Evolutionary conservation across 2,888 invertebrate genomes (phyloP).

Genomic region (Cantharis rufa): DNA sequence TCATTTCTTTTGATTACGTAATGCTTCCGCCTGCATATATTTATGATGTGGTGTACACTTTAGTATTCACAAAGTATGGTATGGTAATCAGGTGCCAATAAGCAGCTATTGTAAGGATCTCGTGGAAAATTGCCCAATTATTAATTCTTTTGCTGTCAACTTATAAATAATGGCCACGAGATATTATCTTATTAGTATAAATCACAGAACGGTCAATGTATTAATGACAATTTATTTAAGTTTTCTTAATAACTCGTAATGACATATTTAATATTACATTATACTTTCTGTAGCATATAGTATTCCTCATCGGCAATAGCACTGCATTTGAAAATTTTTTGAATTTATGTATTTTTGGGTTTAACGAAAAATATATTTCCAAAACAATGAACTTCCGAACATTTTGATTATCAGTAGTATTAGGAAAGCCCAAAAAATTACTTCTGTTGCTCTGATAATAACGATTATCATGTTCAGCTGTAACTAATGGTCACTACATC

Average conservation of each 20-base stretch:
- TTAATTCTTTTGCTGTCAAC: conserved; percentile 7
- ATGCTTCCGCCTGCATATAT: conserved; percentile 7
- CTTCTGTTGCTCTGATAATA: too few relatives aligned
- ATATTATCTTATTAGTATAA: background rate
- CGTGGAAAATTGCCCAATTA: conserved; percentile 13
- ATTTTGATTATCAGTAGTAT: too few relatives aligned
- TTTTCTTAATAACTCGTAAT: background rate
- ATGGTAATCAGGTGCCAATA: conserved; percentile 16
- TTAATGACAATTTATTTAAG: background rate
- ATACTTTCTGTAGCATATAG: background rate
- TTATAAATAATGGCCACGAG: conserved; percentile 4
- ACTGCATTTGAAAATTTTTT: background rate
- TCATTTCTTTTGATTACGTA: conserved; percentile 6
- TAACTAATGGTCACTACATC: too few relatives aligned
- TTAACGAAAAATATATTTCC: too few relatives aligned
- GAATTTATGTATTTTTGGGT: too few relatives aligned
- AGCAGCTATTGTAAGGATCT: conserved; percentile 9
- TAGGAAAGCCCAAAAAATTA: too few relatives aligned
- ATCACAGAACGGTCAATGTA: background rate
- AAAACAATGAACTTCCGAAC: too few relatives aligned
- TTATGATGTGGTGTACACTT: conserved; percentile 4
- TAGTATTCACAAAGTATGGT: conserved; percentile 13
- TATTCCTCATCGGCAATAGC: background rate
- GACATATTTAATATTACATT: background rate
- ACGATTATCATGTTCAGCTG: too few relatives aligned